Evolutionary conservation across 2,888 invertebrate genomes (phyloP).

Genomic region (Nemapogon koenigi): DNA sequence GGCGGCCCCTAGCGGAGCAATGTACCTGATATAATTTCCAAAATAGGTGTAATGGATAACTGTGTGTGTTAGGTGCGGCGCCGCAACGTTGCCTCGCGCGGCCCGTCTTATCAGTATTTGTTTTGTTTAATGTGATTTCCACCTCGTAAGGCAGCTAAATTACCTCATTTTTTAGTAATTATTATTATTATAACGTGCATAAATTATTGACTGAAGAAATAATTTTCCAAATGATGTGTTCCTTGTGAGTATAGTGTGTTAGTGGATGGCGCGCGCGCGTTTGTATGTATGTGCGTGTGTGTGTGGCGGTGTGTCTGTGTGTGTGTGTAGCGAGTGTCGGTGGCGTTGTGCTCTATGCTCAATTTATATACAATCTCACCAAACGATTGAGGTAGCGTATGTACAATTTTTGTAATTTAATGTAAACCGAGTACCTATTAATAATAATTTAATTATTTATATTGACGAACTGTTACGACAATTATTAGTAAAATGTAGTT

Average conservation of each 20-base stretch:
- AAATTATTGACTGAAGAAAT: constrained; percentile 59
- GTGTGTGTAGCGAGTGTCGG: constrained; percentile 36
- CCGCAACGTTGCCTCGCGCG: constrained; percentile 21
- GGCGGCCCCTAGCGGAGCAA: constrained; percentile 12
- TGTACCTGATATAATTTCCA: constrained; percentile 7
- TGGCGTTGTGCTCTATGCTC: constrained; percentile 65
- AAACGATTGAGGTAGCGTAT: constrained; percentile 61
- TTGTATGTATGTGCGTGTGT: constrained; percentile 4
- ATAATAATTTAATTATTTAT: constrained; percentile 64
- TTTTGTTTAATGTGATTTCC: constrained; percentile 48
- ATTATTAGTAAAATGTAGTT: constrained; percentile 31
- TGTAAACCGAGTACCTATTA: constrained; percentile 62
- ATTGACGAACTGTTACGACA: constrained; percentile 59
- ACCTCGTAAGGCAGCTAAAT: constrained; percentile 50
- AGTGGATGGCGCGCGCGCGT: constrained; percentile 31
- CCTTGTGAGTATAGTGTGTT: constrained; percentile 52
- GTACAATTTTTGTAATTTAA: constrained; percentile 49
- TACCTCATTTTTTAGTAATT: constrained; percentile 56
- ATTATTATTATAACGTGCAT: constrained; percentile 43
- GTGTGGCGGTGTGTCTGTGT: constrained; percentile 5
- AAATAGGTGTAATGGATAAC: constrained; percentile 1
- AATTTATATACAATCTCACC: constrained; percentile 63
- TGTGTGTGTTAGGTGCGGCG: constrained; percentile 15
- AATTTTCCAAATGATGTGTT: constrained; percentile 57
- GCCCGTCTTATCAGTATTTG: constrained; percentile 50